phyloP scores from a whole-genome alignment of 1,140 invertebrate genomes.

The Augochlora pura region DNA sequence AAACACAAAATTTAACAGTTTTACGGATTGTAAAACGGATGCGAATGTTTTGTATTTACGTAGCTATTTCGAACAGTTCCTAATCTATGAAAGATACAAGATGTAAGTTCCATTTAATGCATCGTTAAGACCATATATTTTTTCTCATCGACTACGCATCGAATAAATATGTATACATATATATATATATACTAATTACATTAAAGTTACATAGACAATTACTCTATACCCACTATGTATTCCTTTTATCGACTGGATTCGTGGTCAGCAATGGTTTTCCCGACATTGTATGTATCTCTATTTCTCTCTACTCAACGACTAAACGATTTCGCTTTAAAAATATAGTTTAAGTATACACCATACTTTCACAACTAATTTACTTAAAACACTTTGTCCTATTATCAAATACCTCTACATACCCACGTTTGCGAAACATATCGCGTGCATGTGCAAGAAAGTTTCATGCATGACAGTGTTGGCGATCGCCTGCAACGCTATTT shows the following conservation, averaged over 20 bases:
- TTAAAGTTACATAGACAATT: background rate
- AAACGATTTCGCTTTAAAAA: conserved; percentile 49
- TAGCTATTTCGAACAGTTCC: background rate
- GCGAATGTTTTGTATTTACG: background rate
- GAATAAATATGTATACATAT: background rate
- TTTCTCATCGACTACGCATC: background rate
- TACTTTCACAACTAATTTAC: background rate
- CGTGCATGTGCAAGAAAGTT: background rate
- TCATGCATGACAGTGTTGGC: background rate
- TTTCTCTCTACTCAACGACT: conserved; percentile 50
- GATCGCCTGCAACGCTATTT: background rate
- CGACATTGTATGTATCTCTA: conserved; percentile 33
- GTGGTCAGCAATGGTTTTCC: conserved; percentile 1
- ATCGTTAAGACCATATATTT: background rate
- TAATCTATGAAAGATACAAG: background rate
- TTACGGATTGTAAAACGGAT: background rate
- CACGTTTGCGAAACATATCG: background rate
- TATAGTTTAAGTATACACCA: background rate
- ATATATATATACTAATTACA: background rate
- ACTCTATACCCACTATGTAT: background rate
- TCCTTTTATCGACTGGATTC: background rate
- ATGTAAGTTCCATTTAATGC: background rate
- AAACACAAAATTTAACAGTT: background rate
- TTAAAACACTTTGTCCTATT: background rate
- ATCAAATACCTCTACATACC: background rate